Conservation (phyloP, 1,140 invertebrate genomes). For the Eulimnadia texana region DNA sequence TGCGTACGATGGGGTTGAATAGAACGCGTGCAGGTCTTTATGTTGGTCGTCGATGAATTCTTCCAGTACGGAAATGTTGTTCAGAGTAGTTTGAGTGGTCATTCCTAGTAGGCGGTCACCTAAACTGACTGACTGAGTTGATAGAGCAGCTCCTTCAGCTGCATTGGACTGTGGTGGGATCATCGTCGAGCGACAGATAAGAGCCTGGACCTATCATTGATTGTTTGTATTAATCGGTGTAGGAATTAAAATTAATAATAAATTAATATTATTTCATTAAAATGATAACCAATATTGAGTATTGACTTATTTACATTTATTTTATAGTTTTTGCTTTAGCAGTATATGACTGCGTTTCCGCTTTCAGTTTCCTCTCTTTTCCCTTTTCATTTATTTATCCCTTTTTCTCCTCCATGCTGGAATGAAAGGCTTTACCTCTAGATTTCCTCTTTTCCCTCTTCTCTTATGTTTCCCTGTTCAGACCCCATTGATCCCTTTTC, state of each 20-base stretch:
- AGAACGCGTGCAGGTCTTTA: slow-evolving; percentile 32
- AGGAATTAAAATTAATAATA: neutral
- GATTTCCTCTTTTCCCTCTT: too few species aligned
- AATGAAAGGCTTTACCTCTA: too few species aligned
- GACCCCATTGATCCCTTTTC: too few species aligned
- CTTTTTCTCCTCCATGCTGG: too few species aligned
- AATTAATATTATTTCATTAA: neutral
- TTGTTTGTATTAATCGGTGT: neutral
- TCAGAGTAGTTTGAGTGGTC: slow-evolving; percentile 26
- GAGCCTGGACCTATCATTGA: slow-evolving; percentile 24
- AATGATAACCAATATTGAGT: too few species aligned
- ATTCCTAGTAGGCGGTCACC: slow-evolving; percentile 36
- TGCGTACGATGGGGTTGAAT: neutral
- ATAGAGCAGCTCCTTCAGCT: slow-evolving; percentile 24
- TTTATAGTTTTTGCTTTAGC: too few species aligned
- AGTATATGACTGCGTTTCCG: too few species aligned
- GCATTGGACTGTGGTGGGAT: slow-evolving; percentile 28
- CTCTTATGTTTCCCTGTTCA: too few species aligned
- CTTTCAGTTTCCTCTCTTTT: too few species aligned
- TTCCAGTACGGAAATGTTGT: slow-evolving; percentile 26
- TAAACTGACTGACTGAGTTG: slow-evolving; percentile 36
- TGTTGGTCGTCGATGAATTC: slow-evolving; percentile 23
- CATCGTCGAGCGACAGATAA: slow-evolving; percentile 37
- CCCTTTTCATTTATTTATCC: too few species aligned
- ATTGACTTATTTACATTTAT: too few species aligned